These are phyloP conservation scores for Meloidogyne hapla DNA, from an alignment of 1,140 invertebrate genomes.

Conservation along the genomic window DNA sequence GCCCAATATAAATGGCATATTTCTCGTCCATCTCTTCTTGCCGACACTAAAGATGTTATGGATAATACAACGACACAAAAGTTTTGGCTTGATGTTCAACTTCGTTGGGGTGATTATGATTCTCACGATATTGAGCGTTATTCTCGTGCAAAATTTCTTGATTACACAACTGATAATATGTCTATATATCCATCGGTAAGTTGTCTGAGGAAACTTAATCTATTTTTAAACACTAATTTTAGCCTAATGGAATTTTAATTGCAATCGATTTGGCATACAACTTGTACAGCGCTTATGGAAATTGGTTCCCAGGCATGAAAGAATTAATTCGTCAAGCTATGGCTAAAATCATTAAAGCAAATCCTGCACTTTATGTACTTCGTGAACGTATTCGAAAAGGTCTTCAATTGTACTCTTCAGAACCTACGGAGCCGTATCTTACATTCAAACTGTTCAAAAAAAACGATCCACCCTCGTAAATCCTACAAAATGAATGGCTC, in stretches of 20 bases:
- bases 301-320: conserved; percentile 99
- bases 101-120: conserved; percentile 99
- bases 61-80: conserved; percentile 95
- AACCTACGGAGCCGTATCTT: conserved; percentile 97
- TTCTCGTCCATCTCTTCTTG: conserved; percentile 87
- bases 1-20: conserved; percentile 99
- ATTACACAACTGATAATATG: conserved; percentile 99
- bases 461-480: conserved; percentile 98
- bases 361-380: conserved; percentile 95
- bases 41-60: conserved; percentile 86
- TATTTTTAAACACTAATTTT: neutral
- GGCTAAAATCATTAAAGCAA: conserved; percentile 99
- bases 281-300: conserved; percentile 94
- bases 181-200: conserved; percentile 73
- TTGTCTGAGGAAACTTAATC: no score
- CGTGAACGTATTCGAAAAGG: conserved; percentile 96
- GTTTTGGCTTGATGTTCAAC: conserved; percentile 98
- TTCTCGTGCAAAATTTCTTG: conserved; percentile 94
- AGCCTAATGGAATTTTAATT: conserved; percentile 89
- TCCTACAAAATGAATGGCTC: conserved; percentile 99
- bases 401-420: conserved; percentile 93
- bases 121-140: conserved; percentile 98
- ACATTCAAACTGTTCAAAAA: conserved; percentile 99
- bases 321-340: conserved; percentile 98
- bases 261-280: conserved; percentile 98